Percentiles rank a stretch among this genome's conserved stretches.
phyloP scores from a whole-genome alignment of 2,888 invertebrate species.

The Tinea trinotella region DNA sequence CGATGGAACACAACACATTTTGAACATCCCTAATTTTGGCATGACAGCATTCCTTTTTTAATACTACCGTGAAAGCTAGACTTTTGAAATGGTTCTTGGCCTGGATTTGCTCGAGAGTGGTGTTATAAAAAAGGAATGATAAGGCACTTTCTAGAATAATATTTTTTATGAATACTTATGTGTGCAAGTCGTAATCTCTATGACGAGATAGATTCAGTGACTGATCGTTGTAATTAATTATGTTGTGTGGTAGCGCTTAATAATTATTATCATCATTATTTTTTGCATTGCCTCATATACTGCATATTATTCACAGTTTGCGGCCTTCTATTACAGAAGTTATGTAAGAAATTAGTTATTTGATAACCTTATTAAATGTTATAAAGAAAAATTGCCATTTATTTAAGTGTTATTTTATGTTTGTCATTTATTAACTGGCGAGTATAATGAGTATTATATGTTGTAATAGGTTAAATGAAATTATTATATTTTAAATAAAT shows the following conservation, averaged over 20 bases:
- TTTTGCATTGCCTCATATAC: not conserved
- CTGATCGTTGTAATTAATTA: constrained; percentile 1
- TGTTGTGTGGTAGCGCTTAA: not conserved
- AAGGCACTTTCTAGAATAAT: constrained; percentile 10
- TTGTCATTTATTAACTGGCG: too few relatives aligned
- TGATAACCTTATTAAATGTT: not conserved
- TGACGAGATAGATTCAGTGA: not conserved
- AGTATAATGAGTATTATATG: too few relatives aligned
- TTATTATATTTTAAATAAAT: too few relatives aligned
- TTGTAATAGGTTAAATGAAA: too few relatives aligned
- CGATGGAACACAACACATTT: constrained; percentile 1
- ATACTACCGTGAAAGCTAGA: not conserved
- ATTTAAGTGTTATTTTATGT: not conserved
- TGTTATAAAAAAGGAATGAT: constrained; percentile 3
- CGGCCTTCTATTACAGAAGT: constrained; percentile 2
- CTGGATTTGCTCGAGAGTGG: not conserved
- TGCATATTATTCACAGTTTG: not conserved
- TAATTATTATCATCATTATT: constrained; percentile 3
- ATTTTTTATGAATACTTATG: constrained; percentile 12
- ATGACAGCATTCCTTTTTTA: not conserved
- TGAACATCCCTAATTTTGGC: constrained; percentile 1
- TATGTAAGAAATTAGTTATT: not conserved
- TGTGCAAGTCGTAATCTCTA: constrained; percentile 3
- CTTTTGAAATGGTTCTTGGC: constrained; percentile 3
- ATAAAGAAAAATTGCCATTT: not conserved